These are phyloP conservation scores for Aphodius sticticus DNA, from an alignment of 2,888 invertebrate genomes.

Conservation along the genomic window DNA sequence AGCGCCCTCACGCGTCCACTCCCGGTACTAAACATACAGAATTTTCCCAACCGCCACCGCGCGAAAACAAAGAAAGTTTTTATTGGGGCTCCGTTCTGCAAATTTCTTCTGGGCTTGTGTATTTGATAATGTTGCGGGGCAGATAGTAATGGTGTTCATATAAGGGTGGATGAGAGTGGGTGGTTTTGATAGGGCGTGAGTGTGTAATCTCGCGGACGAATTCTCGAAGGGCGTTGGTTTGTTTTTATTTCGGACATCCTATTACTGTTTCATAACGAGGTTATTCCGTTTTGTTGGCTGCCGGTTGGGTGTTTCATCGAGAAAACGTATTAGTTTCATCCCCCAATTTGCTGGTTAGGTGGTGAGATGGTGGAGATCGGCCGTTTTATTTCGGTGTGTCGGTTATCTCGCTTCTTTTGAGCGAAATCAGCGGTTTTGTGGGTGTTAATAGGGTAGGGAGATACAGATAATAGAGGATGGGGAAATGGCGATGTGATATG, in stretches of 20 bases:
- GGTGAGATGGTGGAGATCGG: not conserved
- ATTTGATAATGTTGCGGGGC: not conserved
- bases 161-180: not conserved
- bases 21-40: not conserved
- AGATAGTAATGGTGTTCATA: not conserved
- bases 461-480: too few species aligned
- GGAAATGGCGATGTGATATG: too few species aligned
- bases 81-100: not conserved
- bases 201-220: not conserved
- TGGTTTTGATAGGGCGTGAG: too few species aligned
- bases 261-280: not conserved
- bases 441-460: not conserved
- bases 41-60: not conserved
- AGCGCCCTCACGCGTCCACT: not conserved
- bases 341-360: not conserved
- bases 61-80: not conserved
- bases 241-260: not conserved
- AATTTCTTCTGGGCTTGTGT: not conserved
- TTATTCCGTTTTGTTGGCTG: not conserved
- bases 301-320: not conserved
- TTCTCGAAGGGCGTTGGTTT: not conserved
- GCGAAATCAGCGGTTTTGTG: not conserved
- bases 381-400: not conserved
- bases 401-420: not conserved
- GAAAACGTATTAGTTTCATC: constrained; percentile 4